phyloP scores from a whole-genome alignment of 2,888 invertebrate genomes.

The Rhorus exstirpatorius region DNA sequence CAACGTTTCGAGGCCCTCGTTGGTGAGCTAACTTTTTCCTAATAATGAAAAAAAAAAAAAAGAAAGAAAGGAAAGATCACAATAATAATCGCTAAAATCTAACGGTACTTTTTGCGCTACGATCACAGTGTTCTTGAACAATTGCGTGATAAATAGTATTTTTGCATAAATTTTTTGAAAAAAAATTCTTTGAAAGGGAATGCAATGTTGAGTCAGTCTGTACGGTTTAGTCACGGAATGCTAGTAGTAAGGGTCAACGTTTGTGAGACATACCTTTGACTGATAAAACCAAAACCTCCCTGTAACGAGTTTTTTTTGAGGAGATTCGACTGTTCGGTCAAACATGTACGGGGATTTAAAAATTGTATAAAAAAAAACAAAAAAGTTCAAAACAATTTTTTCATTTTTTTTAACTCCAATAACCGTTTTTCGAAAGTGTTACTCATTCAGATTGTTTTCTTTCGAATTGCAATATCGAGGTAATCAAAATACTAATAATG shows the following conservation, averaged over 20 bases:
- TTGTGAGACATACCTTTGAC: constrained; percentile 28
- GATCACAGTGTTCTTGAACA: constrained; percentile 85
- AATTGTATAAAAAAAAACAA: too few relatives aligned
- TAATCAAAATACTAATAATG: too few relatives aligned
- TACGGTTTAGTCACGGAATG: constrained; percentile 52
- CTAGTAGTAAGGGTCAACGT: constrained; percentile 40
- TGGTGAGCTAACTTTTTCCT: constrained; percentile 75
- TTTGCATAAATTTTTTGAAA: background rate
- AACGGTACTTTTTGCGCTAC: constrained; percentile 76
- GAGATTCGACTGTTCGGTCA: background rate
- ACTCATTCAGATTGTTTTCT: too few relatives aligned
- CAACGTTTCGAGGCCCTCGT: constrained; percentile 82
- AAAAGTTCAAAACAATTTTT: too few relatives aligned
- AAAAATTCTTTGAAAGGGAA: constrained; percentile 43
- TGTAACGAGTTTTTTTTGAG: background rate
- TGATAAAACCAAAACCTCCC: constrained; percentile 13
- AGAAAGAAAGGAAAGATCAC: constrained; percentile 59
- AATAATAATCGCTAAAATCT: constrained; percentile 70
- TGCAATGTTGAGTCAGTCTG: constrained; percentile 55
- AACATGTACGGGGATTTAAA: too few relatives aligned
- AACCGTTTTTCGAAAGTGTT: too few relatives aligned
- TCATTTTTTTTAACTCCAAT: too few relatives aligned
- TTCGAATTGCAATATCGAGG: too few relatives aligned
- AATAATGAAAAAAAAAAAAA: constrained; percentile 54
- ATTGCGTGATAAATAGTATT: constrained; percentile 40